Conservation (phyloP, 2,888 invertebrate species). For the Conus canariensis region DNA sequence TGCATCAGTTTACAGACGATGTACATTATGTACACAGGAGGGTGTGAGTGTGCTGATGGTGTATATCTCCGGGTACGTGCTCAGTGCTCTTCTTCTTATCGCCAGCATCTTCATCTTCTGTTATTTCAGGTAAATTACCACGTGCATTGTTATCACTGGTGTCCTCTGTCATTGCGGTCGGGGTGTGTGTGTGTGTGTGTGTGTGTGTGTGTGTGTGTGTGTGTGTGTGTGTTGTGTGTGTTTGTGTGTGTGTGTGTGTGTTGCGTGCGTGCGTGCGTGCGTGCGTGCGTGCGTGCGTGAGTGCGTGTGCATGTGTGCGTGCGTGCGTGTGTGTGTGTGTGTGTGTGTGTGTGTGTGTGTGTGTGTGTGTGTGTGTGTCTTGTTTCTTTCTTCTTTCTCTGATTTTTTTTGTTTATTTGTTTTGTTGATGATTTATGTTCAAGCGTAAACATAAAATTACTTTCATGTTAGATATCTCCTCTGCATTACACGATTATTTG, state of each 20-base stretch:
- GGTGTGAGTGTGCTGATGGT: constrained; percentile 59
- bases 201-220: constrained; percentile 12
- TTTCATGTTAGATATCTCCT: no score
- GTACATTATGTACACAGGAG: constrained; percentile 46
- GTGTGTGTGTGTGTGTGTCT: background rate
- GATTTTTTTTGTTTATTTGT: no score
- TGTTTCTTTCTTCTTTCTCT: no score
- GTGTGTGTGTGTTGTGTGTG: background rate
- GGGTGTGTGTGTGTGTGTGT: constrained; percentile 28
- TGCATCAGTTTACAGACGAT: no score
- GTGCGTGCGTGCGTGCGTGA: background rate
- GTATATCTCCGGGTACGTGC: constrained; percentile 62
- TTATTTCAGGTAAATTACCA: constrained; percentile 60
- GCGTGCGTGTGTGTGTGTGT: constrained; percentile 23
- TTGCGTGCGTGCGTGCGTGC: background rate
- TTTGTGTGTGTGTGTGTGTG: background rate
- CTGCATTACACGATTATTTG: no score
- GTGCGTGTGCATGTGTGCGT: background rate
- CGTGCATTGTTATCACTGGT: no score
- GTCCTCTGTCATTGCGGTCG: background rate
- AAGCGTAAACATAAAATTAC: no score
- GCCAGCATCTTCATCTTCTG: constrained; percentile 64
- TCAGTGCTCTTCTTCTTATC: constrained; percentile 62
- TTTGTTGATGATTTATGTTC: no score
- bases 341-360: background rate